Conservation (phyloP, 2,113 vertebrate species). For the Formicarius rufipectus region DNA sequence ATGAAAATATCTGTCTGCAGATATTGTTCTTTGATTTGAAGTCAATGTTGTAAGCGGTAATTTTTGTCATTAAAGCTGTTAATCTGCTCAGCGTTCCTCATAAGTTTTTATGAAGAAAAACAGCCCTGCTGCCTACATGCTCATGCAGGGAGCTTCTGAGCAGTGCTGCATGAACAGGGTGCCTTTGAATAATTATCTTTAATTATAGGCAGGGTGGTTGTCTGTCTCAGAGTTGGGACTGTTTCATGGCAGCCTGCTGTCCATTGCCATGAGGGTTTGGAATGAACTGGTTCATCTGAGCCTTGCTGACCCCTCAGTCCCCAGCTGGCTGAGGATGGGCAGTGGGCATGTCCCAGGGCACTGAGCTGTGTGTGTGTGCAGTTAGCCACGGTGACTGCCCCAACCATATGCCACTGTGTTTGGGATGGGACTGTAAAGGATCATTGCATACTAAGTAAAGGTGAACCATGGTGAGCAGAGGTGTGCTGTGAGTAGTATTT, state of each 20-base stretch:
- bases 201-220: slow-evolving; percentile 77
- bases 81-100: slow-evolving; percentile 80
- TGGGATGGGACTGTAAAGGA: not conserved
- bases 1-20: slow-evolving; percentile 85
- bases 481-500: not conserved
- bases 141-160: slow-evolving; percentile 73
- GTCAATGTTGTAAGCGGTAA: slow-evolving; percentile 85
- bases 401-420: not conserved
- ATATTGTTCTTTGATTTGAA: slow-evolving; percentile 88
- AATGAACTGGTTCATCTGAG: not conserved
- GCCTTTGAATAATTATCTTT: slow-evolving; percentile 81
- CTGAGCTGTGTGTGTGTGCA: not conserved
- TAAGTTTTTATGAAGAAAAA: slow-evolving; percentile 88
- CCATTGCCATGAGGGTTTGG: not conserved
- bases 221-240: slow-evolving; percentile 59
- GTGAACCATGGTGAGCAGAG: not conserved
- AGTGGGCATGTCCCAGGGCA: not conserved
- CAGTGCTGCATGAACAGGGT: slow-evolving; percentile 66
- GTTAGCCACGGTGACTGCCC: not conserved
- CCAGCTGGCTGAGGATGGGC: not conserved
- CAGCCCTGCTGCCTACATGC: slow-evolving; percentile 75
- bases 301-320: not conserved
- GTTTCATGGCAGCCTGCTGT: slow-evolving; percentile 20
- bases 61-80: slow-evolving; percentile 88
- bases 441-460: not conserved